Percentiles rank a stretch among this genome's conserved stretches.
These are phyloP conservation scores for Cotesia congregata DNA, from an alignment of 2,888 invertebrate genomes.

Conservation along the genomic window DNA sequence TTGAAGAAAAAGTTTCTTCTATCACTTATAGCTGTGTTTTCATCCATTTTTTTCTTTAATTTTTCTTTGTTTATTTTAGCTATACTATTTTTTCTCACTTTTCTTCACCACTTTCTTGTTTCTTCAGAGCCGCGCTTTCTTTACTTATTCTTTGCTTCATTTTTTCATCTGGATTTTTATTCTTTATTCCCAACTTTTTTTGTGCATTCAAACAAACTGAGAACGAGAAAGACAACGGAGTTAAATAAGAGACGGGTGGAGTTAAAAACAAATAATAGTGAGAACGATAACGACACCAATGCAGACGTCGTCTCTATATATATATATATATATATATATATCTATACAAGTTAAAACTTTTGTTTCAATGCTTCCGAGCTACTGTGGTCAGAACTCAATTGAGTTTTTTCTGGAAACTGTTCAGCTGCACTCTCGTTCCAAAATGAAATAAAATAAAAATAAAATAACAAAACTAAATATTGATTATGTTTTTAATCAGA, in stretches of 20 bases:
- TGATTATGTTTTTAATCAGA: background rate
- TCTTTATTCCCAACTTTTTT: conserved; percentile 28
- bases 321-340: background rate
- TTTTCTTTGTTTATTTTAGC: conserved; percentile 31
- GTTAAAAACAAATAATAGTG: conserved; percentile 44
- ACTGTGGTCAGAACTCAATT: background rate
- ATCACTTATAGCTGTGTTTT: conserved; percentile 30
- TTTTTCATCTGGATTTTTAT: conserved; percentile 19
- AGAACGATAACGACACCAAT: conserved; percentile 38
- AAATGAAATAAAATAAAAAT: background rate
- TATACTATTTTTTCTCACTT: conserved; percentile 27
- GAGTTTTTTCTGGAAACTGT: background rate
- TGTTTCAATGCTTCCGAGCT: background rate
- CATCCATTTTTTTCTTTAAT: conserved; percentile 33
- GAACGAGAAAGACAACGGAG: conserved; percentile 1
- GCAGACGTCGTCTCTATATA: conserved; percentile 3
- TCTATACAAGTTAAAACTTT: background rate
- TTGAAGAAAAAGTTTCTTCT: conserved; percentile 49
- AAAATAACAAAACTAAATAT: background rate
- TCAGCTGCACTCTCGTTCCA: background rate
- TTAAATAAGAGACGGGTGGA: conserved; percentile 31
- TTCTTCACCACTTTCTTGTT: conserved; percentile 29
- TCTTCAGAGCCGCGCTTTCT: conserved; percentile 16
- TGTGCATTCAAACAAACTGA: conserved; percentile 26
- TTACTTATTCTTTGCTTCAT: conserved; percentile 13